phyloP scores from a whole-genome alignment of 2,888 invertebrate genomes.

The Eretmocerus hayati region DNA sequence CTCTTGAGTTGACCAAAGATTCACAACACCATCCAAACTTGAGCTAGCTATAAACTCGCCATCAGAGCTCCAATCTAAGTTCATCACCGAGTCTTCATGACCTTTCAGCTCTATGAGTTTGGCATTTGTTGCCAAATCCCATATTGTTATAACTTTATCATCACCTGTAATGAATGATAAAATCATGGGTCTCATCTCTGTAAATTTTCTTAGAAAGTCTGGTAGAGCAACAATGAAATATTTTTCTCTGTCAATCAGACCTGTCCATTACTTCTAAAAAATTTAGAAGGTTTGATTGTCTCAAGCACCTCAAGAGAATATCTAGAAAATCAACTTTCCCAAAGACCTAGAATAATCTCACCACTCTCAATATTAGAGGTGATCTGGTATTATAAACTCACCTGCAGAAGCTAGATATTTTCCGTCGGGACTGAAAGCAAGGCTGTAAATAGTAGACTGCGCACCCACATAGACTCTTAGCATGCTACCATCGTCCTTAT shows the following conservation, averaged over 20 bases:
- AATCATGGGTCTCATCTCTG: no score
- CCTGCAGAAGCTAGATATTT: conserved; percentile 78
- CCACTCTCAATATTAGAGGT: no score
- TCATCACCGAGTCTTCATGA: conserved; percentile 43
- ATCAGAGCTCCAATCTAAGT: conserved; percentile 44
- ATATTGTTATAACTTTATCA: conserved; percentile 40
- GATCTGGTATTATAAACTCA: no score
- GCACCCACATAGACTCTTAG: conserved; percentile 76
- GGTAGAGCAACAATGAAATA: no score
- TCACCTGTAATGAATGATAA: conserved; percentile 39
- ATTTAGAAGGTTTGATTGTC: no score
- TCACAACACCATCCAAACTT: conserved; percentile 40
- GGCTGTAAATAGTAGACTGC: conserved; percentile 64
- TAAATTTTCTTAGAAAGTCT: no score
- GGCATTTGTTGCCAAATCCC: conserved; percentile 42
- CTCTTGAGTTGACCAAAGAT: conserved; percentile 41
- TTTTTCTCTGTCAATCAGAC: no score
- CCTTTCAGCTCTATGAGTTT: conserved; percentile 41
- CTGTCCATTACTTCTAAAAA: no score
- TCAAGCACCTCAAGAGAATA: no score
- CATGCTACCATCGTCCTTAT: conserved; percentile 71
- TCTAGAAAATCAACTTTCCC: no score
- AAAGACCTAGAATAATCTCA: no score
- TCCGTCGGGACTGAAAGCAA: conserved; percentile 82
- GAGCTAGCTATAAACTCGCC: conserved; percentile 44